A percentile compares a stretch with the other conserved stretches of the same genome.
These are phyloP conservation scores for Epinephelus fuscoguttatus DNA, from an alignment of 2,113 vertebrate genomes.

Conservation along the genomic window DNA sequence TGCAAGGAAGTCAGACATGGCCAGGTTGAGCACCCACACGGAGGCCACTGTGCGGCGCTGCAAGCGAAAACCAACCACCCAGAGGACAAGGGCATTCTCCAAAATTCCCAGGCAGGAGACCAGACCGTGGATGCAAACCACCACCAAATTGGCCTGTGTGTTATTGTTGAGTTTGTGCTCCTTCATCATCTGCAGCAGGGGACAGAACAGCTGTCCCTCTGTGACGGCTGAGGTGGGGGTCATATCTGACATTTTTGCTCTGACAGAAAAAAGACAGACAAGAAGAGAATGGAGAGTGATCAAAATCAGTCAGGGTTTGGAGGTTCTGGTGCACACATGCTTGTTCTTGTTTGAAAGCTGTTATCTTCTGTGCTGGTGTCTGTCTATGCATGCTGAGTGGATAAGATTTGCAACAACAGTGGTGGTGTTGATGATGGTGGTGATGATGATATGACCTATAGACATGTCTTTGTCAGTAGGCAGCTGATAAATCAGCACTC, in stretches of 20 bases:
- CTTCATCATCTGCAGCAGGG: constrained; percentile 73
- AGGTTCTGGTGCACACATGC: background rate
- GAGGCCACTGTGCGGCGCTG: constrained; percentile 89
- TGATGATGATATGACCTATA: background rate
- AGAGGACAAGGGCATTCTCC: constrained; percentile 91
- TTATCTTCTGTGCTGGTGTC: background rate
- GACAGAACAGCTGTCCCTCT: constrained; percentile 50
- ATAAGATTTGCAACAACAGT: background rate
- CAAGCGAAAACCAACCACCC: constrained; percentile 88
- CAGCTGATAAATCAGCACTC: background rate
- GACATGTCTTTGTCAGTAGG: constrained; percentile 10
- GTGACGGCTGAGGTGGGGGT: background rate
- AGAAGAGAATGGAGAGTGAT: background rate
- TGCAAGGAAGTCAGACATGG: constrained; percentile 92
- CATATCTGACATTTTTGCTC: constrained; percentile 44
- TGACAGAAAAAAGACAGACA: constrained; percentile 32
- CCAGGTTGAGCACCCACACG: constrained; percentile 94
- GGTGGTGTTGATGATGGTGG: background rate
- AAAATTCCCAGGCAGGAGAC: constrained; percentile 87
- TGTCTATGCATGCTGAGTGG: background rate
- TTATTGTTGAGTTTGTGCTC: constrained; percentile 51
- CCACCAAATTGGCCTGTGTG: constrained; percentile 55
- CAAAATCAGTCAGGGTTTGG: background rate
- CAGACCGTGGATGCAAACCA: constrained; percentile 82
- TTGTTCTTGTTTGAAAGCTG: background rate